Conservation (phyloP, 2,888 invertebrate species). For the Rhogogaster chlorosoma region DNA sequence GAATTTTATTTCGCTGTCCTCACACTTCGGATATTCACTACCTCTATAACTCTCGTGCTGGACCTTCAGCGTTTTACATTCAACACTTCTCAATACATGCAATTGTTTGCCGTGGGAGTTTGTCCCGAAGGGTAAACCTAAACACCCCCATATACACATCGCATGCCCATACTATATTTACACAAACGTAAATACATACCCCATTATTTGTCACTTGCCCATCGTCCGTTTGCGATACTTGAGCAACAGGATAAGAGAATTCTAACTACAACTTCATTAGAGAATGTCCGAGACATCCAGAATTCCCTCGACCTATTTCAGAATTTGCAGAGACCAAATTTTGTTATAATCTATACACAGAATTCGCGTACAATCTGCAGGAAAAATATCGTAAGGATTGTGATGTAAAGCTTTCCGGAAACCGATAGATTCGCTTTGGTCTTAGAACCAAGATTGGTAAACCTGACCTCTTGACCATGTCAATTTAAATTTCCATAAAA, state of each 20-base stretch:
- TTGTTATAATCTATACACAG: neutral
- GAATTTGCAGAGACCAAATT: neutral
- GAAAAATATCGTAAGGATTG: neutral
- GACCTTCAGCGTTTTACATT: constrained; percentile 45
- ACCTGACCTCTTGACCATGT: neutral
- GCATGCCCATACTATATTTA: neutral
- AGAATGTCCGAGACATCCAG: too few species aligned
- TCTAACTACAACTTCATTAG: neutral
- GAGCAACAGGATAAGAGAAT: neutral
- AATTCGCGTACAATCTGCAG: neutral
- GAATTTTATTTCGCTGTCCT: neutral
- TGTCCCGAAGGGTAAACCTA: constrained; percentile 56
- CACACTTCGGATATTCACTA: neutral
- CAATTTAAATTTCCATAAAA: neutral
- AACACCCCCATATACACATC: constrained; percentile 46
- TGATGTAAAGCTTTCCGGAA: neutral
- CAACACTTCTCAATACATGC: constrained; percentile 53
- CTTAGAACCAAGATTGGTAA: neutral
- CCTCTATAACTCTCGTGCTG: neutral
- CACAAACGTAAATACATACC: neutral
- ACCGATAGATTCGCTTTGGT: neutral
- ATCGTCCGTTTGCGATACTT: neutral
- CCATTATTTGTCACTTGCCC: constrained; percentile 9
- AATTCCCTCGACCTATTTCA: too few species aligned
- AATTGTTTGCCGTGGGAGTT: constrained; percentile 58